A percentile compares a stretch with the other conserved stretches of the same genome.
These are phyloP conservation scores for Marmota monax DNA, from an alignment of 2,113 vertebrate genomes.

Conservation along the genomic window DNA sequence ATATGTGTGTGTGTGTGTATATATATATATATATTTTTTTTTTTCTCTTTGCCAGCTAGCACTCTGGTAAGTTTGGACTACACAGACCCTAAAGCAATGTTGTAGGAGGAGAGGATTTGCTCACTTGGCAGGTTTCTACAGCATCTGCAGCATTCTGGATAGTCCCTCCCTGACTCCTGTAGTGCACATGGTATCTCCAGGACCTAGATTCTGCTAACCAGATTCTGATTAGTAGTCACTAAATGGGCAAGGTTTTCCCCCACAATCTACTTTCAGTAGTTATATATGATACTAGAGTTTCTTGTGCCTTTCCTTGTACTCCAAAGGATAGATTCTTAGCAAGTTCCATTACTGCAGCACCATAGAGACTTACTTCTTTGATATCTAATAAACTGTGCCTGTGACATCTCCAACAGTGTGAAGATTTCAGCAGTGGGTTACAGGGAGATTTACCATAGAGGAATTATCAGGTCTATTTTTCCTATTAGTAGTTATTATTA, in stretches of 20 bases:
- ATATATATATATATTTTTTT: background rate
- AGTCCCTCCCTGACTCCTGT: accelerated
- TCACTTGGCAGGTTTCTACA: background rate
- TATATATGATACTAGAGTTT: background rate
- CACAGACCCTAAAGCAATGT: background rate
- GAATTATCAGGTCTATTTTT: no score
- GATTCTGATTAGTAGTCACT: background rate
- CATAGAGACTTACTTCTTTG: background rate
- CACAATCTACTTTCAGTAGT: background rate
- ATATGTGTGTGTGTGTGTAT: no score
- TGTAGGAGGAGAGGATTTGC: background rate
- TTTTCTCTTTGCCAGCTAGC: no score
- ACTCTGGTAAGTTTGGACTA: background rate
- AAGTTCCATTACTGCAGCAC: accelerated
- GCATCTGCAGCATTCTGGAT: accelerated
- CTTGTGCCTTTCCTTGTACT: background rate
- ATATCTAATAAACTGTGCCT: background rate
- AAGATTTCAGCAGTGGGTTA: no score
- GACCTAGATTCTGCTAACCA: background rate
- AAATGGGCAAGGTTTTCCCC: accelerated
- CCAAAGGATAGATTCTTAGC: background rate
- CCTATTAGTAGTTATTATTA: background rate
- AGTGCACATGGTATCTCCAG: background rate
- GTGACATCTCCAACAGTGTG: no score
- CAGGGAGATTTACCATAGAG: background rate